A percentile compares a stretch with the other conserved stretches of the same genome.
These are phyloP conservation scores for Microcebus lehilahytsara DNA, from an alignment of 2,113 vertebrate species.

Conservation along the genomic window DNA sequence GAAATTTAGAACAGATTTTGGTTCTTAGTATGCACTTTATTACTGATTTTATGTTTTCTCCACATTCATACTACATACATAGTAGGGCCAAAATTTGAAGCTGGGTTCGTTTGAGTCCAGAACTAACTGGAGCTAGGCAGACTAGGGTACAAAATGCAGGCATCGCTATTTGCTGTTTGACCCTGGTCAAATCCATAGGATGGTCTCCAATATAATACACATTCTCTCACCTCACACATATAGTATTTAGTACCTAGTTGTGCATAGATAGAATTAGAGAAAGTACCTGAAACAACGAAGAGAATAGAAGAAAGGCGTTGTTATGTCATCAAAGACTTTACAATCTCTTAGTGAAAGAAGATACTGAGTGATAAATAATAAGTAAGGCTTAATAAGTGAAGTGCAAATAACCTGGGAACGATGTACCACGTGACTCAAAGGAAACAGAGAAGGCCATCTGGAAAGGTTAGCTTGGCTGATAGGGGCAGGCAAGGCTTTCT, in stretches of 20 bases:
- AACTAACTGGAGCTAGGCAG: background rate
- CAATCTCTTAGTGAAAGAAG: background rate
- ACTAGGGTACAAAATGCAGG: background rate
- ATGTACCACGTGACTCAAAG: constrained; percentile 10
- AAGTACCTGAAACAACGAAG: background rate
- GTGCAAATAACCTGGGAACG: constrained; percentile 26
- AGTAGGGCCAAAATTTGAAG: background rate
- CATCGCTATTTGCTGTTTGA: background rate
- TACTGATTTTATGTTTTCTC: background rate
- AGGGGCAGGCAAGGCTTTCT: background rate
- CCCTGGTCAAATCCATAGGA: background rate
- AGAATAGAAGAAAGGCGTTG: background rate
- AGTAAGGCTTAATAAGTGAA: constrained; percentile 43
- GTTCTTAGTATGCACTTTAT: background rate
- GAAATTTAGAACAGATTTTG: background rate
- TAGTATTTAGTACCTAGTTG: background rate
- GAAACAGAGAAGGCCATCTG: background rate
- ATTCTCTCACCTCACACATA: background rate
- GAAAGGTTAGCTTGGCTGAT: background rate
- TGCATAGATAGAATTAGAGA: background rate
- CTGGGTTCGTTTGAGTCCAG: background rate
- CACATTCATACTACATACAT: background rate
- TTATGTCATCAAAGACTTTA: constrained; percentile 34
- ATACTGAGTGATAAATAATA: constrained; percentile 45
- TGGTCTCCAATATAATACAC: background rate